Evolutionary conservation across 2,113 vertebrate genomes (phyloP), one percentile per base, ranked within the genome.

Genomic region (Gobio gobio): DNA sequence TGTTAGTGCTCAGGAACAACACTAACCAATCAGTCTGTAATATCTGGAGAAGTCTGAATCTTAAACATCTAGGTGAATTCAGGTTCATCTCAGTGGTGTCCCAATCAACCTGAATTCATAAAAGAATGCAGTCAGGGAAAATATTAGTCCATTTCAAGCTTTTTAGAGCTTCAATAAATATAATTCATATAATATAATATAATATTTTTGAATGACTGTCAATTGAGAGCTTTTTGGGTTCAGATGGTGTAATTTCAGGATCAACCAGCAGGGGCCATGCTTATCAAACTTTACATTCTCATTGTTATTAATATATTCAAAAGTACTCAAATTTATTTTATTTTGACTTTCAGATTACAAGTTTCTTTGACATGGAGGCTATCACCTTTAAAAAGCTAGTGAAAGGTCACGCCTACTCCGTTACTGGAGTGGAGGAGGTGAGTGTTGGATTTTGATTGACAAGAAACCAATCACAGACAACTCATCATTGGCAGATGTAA

Each of bases 321-420:
- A 33, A 68, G 18, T 14, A 14, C 10, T 10, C 12, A n/a, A 59
- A 18, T 29, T 24, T 18, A 20, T 64, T 45, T 26, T 49, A 26
- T 26, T 14, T 68, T 29, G 6, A 49, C 51, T 47, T 40, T 76
- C 45, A 99, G 97, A 96, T 97, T 78, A 95, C 95, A 24, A 95
- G 92, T 3, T 73, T 91, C 0, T 76, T 68, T 0, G 97, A 99
- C 92, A 96, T 95, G 95, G 97, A 99, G 87, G 96, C 97, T 0
- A 88, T 98, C 76, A 99, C 98, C 0, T 98, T 98, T 88, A 97
- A 97, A 94, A 99, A 99, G 92, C 94, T 99, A 91, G 98, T 99
- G 85, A 99, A 97, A 88, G 98, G 97, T 14, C 97, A 98, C 0
- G 97, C 97, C 8, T 99, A 99, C 90, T 99, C 97, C 0, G 89